A percentile compares a stretch with the other conserved stretches of the same genome.
Evolutionary conservation across 2,113 vertebrate species (phyloP).

Genomic region (Erythrolamprus reginae): DNA sequence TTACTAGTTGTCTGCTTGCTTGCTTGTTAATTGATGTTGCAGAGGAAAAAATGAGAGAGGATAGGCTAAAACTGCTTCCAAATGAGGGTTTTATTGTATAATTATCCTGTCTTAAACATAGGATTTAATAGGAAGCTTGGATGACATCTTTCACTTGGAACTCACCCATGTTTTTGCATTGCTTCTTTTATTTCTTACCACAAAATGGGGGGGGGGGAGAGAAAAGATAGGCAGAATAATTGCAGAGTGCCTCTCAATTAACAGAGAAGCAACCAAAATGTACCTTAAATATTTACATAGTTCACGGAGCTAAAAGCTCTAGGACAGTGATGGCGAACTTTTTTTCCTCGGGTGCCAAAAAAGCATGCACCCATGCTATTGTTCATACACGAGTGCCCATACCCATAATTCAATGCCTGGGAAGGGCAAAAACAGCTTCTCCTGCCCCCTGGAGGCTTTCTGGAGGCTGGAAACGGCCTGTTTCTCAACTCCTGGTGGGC

Average conservation of each 20-base stretch:
- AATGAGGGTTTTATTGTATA: background rate
- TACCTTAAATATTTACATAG: background rate
- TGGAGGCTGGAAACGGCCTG: too few species aligned
- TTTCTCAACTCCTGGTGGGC: too few species aligned
- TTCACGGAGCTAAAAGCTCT: rapidly evolving
- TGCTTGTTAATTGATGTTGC: background rate
- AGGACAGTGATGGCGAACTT: too few species aligned
- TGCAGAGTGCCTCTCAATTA: rapidly evolving
- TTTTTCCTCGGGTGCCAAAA: too few species aligned
- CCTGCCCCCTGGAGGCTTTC: too few species aligned
- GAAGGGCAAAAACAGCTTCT: too few species aligned
- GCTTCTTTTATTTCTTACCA: background rate
- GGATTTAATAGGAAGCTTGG: background rate
- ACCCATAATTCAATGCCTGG: too few species aligned
- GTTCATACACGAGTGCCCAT: too few species aligned
- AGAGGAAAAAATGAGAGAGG: background rate
- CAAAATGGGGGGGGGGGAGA: background rate
- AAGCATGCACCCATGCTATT: too few species aligned
- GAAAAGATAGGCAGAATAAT: background rate
- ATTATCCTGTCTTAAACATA: background rate
- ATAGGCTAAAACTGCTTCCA: background rate
- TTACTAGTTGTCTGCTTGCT: background rate
- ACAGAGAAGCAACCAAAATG: background rate
- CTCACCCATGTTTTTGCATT: background rate
- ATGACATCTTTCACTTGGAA: background rate